Evolutionary conservation across 2,888 invertebrate genomes (phyloP).

Genomic region (Hemaris fuciformis): DNA sequence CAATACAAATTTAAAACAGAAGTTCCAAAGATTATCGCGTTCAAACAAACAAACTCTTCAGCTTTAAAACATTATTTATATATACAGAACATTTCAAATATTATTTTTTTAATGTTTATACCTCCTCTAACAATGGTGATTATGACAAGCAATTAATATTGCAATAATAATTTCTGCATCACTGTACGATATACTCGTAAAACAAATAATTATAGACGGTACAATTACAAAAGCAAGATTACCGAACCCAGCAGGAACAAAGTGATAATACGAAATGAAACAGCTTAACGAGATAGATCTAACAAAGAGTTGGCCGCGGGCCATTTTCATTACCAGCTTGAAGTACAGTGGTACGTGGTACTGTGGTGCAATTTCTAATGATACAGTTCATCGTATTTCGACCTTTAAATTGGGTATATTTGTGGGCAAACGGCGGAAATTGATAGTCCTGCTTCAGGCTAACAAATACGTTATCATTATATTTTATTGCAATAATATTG

Average conservation of each 20-base stretch:
- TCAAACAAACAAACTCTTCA: too few relatives aligned
- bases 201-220: neutral
- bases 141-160: too few relatives aligned
- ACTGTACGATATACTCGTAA: too few relatives aligned
- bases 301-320: slow-evolving; percentile 46
- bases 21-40: too few relatives aligned
- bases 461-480: slow-evolving; percentile 5
- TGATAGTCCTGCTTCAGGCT: slow-evolving; percentile 7
- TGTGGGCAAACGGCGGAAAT: slow-evolving; percentile 6
- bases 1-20: too few relatives aligned
- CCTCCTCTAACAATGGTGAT: too few relatives aligned
- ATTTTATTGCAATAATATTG: slow-evolving; percentile 6
- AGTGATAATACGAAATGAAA: slow-evolving; percentile 32
- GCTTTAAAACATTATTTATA: too few relatives aligned
- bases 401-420: slow-evolving; percentile 19
- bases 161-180: neutral
- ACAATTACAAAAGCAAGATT: neutral
- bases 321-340: slow-evolving; percentile 37
- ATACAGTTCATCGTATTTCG: slow-evolving; percentile 21
- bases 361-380: slow-evolving; percentile 21
- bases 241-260: neutral
- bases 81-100: too few relatives aligned
- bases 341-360: neutral
- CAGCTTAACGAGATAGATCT: slow-evolving; percentile 38
- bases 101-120: too few relatives aligned